These are phyloP conservation scores for Desoria tigrina DNA, from an alignment of 2,888 invertebrate genomes.

Conservation along the genomic window DNA sequence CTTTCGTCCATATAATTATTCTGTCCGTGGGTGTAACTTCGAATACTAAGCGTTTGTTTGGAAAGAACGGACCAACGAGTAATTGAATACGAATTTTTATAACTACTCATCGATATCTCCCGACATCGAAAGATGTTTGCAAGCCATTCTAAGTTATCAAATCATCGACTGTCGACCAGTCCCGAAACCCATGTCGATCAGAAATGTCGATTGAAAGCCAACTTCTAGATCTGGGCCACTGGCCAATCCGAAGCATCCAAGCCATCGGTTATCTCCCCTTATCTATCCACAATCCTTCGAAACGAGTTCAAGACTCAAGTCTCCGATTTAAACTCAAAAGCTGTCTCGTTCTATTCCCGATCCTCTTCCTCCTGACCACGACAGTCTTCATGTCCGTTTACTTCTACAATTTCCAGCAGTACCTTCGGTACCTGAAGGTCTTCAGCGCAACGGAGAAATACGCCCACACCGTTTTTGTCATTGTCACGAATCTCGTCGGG, in stretches of 20 bases:
- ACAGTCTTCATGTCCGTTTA: background rate
- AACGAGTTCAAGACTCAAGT: too few species aligned
- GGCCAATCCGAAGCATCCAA: background rate
- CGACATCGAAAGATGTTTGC: too few species aligned
- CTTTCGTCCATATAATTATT: too few species aligned
- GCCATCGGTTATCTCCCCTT: background rate
- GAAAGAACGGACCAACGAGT: too few species aligned
- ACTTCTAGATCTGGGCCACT: background rate
- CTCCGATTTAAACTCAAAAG: background rate
- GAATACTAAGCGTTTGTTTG: too few species aligned
- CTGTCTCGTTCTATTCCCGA: background rate
- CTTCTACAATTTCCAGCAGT: background rate
- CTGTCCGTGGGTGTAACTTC: too few species aligned
- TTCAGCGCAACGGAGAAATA: background rate
- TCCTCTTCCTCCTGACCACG: background rate
- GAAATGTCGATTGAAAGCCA: background rate
- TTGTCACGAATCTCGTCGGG: background rate
- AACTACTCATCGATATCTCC: too few species aligned
- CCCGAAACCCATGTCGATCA: too few species aligned
- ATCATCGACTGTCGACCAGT: too few species aligned
- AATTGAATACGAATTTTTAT: too few species aligned
- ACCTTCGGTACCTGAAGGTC: background rate
- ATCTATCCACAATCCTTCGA: background rate
- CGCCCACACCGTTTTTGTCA: background rate
- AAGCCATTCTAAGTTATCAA: too few species aligned